Percentiles rank a stretch among this genome's conserved stretches.
Conservation (phyloP, 2,113 vertebrate genomes). For the Scolopax mira region DNA sequence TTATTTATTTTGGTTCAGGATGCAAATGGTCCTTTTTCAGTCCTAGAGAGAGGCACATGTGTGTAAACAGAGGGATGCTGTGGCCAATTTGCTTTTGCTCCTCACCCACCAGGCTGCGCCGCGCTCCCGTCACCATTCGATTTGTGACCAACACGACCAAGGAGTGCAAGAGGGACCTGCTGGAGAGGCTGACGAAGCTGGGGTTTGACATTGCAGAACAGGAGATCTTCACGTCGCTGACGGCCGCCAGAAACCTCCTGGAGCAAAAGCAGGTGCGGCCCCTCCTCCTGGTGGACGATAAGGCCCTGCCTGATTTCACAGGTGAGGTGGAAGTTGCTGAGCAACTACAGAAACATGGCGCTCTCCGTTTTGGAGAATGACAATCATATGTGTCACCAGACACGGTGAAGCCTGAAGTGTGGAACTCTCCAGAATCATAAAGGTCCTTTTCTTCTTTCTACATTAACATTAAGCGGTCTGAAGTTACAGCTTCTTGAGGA, state of each 20-base stretch:
- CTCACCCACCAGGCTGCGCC: slow-evolving; percentile 77
- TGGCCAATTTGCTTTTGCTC: not conserved
- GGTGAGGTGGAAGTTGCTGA: slow-evolving; percentile 70
- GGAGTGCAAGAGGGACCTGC: slow-evolving; percentile 87
- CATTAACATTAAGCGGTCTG: not conserved
- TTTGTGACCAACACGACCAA: slow-evolving; percentile 98
- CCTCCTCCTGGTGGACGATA: slow-evolving; percentile 88
- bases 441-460: not conserved
- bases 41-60: rapidly evolving
- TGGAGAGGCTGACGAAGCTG: slow-evolving; percentile 81
- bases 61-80: not conserved
- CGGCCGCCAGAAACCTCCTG: slow-evolving; percentile 87
- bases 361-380: not conserved
- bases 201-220: slow-evolving; percentile 87
- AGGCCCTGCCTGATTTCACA: slow-evolving; percentile 88
- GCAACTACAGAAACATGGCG: rapidly evolving
- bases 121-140: slow-evolving; percentile 77
- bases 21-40: not conserved
- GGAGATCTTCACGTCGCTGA: slow-evolving; percentile 96
- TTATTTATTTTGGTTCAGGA: not conserved
- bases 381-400: rapidly evolving
- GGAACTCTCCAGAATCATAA: not conserved
- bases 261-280: slow-evolving; percentile 85
- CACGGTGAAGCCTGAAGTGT: not conserved
- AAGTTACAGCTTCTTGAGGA: not conserved